Evolutionary conservation across 1,140 invertebrate genomes (phyloP).

Genomic region (Orchesella cincta): DNA sequence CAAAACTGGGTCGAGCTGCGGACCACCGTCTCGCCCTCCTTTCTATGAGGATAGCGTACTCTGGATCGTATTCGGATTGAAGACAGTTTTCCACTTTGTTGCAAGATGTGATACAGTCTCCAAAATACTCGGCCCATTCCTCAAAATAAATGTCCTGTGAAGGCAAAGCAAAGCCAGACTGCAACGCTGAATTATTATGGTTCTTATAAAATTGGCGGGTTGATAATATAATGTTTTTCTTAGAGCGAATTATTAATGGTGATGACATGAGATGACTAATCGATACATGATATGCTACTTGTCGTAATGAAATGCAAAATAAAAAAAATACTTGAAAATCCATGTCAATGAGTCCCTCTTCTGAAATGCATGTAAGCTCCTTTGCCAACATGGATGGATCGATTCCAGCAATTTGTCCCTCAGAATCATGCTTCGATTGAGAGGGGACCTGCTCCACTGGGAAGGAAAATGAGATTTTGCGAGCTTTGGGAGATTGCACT

Average conservation of each 20-base stretch:
- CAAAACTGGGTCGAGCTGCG: conserved; percentile 58
- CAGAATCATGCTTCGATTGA: conserved; percentile 49
- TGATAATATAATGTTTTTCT: too few relatives aligned
- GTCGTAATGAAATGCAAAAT: too few relatives aligned
- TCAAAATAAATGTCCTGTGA: conserved; percentile 72
- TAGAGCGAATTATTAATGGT: too few relatives aligned
- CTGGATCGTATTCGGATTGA: conserved; percentile 40
- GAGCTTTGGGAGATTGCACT: conserved; percentile 46
- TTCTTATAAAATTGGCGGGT: too few relatives aligned
- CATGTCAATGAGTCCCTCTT: conserved; percentile 81
- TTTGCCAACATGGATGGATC: conserved; percentile 47
- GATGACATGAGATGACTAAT: too few relatives aligned
- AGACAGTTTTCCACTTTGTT: conserved; percentile 67
- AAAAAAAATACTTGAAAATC: conserved; percentile 62
- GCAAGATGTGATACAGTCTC: conserved; percentile 81
- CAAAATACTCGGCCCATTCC: conserved; percentile 73
- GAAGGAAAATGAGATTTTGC: conserved; percentile 48
- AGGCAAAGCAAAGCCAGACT: conserved; percentile 27
- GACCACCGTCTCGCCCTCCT: conserved; percentile 72
- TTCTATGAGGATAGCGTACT: conserved; percentile 62
- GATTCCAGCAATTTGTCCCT: conserved; percentile 33
- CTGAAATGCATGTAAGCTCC: conserved; percentile 82
- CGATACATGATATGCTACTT: too few relatives aligned
- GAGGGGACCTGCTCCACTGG: conserved; percentile 48
- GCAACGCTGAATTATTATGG: too few relatives aligned